Conservation (phyloP, 2,888 invertebrate genomes). For the Parthenolecanium corni region DNA sequence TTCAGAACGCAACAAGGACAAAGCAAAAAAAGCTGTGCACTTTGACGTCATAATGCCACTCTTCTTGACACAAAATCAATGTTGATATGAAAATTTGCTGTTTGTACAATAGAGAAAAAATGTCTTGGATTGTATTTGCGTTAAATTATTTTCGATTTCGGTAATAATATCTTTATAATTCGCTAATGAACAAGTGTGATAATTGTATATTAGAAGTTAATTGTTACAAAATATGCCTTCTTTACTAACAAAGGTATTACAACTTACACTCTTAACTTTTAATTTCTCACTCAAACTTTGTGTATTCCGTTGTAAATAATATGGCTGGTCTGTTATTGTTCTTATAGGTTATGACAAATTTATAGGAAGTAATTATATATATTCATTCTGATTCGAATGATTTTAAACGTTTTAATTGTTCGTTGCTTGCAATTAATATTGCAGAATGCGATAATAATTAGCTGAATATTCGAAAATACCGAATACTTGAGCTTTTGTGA, state of each 20-base stretch:
- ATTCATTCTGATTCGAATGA: neutral
- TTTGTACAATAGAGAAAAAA: constrained; percentile 22
- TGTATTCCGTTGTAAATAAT: constrained; percentile 24
- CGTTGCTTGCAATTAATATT: neutral
- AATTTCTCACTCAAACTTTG: neutral
- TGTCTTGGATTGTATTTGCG: constrained; percentile 20
- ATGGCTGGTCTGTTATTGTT: constrained; percentile 29
- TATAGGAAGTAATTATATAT: constrained; percentile 17
- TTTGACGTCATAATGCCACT: constrained; percentile 12
- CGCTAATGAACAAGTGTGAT: constrained; percentile 19
- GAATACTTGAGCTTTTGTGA: neutral
- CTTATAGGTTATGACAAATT: constrained; percentile 24
- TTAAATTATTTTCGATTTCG: constrained; percentile 18
- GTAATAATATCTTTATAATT: constrained; percentile 17
- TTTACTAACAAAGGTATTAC: constrained; percentile 21
- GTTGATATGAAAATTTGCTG: constrained; percentile 28
- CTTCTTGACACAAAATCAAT: constrained; percentile 22
- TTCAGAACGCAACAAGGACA: no score
- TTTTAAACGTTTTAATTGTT: no score
- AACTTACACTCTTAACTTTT: constrained; percentile 2
- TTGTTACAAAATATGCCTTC: constrained; percentile 22
- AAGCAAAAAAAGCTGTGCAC: neutral
- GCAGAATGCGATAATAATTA: neutral
- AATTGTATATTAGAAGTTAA: constrained; percentile 13
- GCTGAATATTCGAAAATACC: neutral